These are phyloP conservation scores for Dromaius novaehollandiae DNA, from an alignment of 2,113 vertebrate species.

Conservation along the genomic window DNA sequence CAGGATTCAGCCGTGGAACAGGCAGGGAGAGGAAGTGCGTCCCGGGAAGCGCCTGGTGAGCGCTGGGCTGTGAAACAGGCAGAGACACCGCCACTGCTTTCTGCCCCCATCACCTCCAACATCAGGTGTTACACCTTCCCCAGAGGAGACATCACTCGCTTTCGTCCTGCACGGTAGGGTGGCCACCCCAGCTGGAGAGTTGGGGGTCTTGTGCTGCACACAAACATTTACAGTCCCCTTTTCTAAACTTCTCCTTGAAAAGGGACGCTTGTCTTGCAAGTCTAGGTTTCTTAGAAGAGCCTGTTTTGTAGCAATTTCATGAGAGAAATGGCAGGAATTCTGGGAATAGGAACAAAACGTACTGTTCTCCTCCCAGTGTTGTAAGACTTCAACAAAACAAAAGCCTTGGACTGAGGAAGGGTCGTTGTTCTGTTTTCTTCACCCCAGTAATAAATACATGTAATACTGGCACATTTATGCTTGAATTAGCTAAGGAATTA, in stretches of 20 bases:
- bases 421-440: neutral
- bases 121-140: slow-evolving; percentile 91
- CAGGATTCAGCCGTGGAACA: fast-evolving
- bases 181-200: neutral
- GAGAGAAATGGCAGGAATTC: neutral
- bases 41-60: neutral
- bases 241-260: neutral
- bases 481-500: no score
- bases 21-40: fast-evolving
- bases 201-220: neutral
- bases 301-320: neutral
- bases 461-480: neutral
- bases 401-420: neutral
- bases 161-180: slow-evolving; percentile 86
- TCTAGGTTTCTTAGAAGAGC: neutral
- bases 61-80: neutral
- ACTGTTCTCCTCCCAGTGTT: neutral
- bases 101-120: slow-evolving; percentile 68
- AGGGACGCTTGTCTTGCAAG: neutral
- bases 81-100: fast-evolving
- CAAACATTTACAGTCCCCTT: no score
- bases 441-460: neutral
- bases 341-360: neutral
- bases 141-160: slow-evolving; percentile 84
- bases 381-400: neutral